Conservation (phyloP, 2,888 invertebrate species). For the Antheraea yamamai region DNA sequence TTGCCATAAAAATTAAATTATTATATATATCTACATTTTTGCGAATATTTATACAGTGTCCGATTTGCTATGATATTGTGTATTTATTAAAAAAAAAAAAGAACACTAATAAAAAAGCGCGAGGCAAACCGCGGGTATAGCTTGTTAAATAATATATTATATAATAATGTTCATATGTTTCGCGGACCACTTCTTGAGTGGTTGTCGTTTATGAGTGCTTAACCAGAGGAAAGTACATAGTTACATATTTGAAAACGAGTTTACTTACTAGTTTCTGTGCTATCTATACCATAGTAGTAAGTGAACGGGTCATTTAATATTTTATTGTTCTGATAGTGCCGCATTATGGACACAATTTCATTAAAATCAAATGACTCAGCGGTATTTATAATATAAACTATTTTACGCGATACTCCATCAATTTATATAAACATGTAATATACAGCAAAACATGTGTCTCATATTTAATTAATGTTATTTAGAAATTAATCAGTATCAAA, state of each 20-base stretch:
- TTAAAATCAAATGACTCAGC: slow-evolving; percentile 22
- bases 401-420: neutral
- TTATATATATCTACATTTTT: neutral
- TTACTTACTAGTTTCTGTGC: slow-evolving; percentile 42
- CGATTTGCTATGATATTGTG: too few relatives aligned
- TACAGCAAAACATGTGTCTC: neutral
- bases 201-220: slow-evolving; percentile 30
- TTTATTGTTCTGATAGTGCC: slow-evolving; percentile 33
- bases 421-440: neutral
- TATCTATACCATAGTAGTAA: slow-evolving; percentile 33
- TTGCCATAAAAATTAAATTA: too few relatives aligned
- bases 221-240: slow-evolving; percentile 33
- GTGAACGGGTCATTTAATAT: slow-evolving; percentile 31
- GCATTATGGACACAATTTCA: slow-evolving; percentile 28
- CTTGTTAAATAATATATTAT: too few relatives aligned
- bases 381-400: neutral
- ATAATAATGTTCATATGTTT: neutral
- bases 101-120: too few relatives aligned
- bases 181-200: slow-evolving; percentile 30
- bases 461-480: neutral
- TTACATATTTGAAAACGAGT: slow-evolving; percentile 42
- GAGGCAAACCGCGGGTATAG: too few relatives aligned
- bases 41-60: too few relatives aligned
- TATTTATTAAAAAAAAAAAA: too few relatives aligned
- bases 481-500: neutral